Percentiles rank a stretch among this genome's conserved stretches.
Evolutionary conservation across 2,888 invertebrate species (phyloP).

Genomic region (Itoplectis maculator): DNA sequence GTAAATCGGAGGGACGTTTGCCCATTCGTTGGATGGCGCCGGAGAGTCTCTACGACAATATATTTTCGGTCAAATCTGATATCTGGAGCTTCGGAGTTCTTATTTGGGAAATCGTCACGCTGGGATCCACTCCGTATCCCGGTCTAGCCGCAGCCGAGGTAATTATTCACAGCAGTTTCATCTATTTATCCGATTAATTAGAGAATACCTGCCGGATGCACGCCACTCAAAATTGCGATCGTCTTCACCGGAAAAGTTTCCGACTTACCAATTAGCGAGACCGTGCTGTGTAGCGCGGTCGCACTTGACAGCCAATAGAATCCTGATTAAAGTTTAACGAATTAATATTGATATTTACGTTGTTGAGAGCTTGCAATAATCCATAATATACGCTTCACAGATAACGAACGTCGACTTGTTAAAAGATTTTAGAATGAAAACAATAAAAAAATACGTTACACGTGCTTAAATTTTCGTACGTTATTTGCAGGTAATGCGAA

Average conservation of each 20-base stretch:
- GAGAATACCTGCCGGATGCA: background rate
- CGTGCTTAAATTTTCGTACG: background rate
- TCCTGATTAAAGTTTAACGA: no score
- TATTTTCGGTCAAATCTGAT: conserved; percentile 97
- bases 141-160: conserved; percentile 96
- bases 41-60: conserved; percentile 96
- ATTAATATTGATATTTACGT: no score
- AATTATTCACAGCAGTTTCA: conserved; percentile 55
- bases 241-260: background rate
- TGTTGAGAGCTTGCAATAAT: no score
- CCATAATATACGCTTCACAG: no score
- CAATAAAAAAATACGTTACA: no score
- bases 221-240: no score
- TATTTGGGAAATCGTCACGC: conserved; percentile 98
- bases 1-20: conserved; percentile 91
- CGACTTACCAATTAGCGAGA: no score
- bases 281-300: no score
- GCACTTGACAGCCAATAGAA: no score
- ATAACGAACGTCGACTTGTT: no score
- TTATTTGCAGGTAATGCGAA: conserved; percentile 88
- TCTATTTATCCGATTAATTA: background rate
- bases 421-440: no score
- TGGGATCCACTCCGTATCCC: conserved; percentile 98
- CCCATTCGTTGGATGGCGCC: conserved; percentile 97
- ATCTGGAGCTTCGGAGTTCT: conserved; percentile 98